Evolutionary conservation across 2,888 invertebrate species (phyloP).

Genomic region (Ceramica pisi): DNA sequence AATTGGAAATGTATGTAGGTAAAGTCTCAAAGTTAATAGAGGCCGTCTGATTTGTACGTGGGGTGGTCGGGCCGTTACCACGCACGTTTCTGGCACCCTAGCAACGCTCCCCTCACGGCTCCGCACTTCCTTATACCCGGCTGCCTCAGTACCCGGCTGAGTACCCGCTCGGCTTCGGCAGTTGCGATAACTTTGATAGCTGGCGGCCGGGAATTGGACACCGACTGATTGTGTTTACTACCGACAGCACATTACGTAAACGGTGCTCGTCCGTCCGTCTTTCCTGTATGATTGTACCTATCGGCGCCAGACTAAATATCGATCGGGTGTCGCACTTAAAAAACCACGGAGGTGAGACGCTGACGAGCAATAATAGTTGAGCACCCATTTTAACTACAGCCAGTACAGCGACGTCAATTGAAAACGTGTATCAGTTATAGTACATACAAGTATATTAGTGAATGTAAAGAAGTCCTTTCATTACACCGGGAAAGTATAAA

Average conservation of each 20-base stretch:
- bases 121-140: conserved; percentile 52
- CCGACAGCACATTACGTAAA: conserved; percentile 58
- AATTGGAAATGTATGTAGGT: conserved; percentile 60
- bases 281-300: conserved; percentile 35
- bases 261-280: conserved; percentile 42
- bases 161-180: conserved; percentile 35
- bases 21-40: conserved; percentile 66
- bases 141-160: conserved; percentile 20
- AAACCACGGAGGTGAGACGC: conserved; percentile 32
- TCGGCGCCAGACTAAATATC: conserved; percentile 40
- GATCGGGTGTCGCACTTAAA: conserved; percentile 38
- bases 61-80: conserved; percentile 56
- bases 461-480: conserved; percentile 21
- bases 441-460: neutral
- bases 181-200: conserved; percentile 65
- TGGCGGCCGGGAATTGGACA: conserved; percentile 63
- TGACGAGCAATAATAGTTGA: conserved; percentile 3
- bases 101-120: conserved; percentile 56
- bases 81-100: conserved; percentile 64
- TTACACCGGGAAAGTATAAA: conserved; percentile 6
- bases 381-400: neutral
- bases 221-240: conserved; percentile 65
- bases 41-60: conserved; percentile 66
- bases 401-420: neutral
- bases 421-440: neutral